Evolutionary conservation across 2,888 invertebrate genomes (phyloP).

Genomic region (Exephanes ischioxanthus): DNA sequence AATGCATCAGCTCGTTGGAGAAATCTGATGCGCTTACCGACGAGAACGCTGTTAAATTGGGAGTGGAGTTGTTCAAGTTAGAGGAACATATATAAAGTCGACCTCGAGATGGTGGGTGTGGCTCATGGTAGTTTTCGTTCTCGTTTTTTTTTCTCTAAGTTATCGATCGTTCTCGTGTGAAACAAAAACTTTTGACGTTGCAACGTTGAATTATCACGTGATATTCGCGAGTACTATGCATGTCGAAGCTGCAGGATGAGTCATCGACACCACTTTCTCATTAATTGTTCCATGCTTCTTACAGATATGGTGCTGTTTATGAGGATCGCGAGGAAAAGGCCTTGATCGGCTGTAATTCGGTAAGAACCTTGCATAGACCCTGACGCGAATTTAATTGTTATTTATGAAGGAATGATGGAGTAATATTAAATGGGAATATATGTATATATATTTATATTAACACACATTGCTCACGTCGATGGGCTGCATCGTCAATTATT

Average conservation of each 20-base stretch:
- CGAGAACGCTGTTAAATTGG: constrained; percentile 91
- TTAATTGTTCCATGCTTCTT: constrained; percentile 79
- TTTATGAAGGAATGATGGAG: background rate
- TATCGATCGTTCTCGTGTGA: background rate
- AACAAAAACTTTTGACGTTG: too few species aligned
- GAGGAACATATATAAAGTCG: constrained; percentile 93
- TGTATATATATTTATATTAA: too few species aligned
- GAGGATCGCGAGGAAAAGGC: constrained; percentile 94
- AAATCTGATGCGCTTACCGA: constrained; percentile 93
- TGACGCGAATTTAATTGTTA: background rate
- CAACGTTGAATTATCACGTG: background rate
- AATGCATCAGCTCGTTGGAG: too few species aligned
- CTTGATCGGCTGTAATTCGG: constrained; percentile 30
- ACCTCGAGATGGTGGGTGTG: constrained; percentile 98
- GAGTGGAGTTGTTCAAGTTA: constrained; percentile 92
- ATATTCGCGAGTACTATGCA: too few species aligned
- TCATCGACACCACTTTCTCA: constrained; percentile 5
- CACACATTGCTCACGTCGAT: background rate
- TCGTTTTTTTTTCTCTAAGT: constrained; percentile 94
- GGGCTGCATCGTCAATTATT: background rate
- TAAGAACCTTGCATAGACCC: background rate
- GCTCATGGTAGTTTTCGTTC: constrained; percentile 95
- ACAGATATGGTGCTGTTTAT: constrained; percentile 97
- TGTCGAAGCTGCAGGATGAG: background rate
- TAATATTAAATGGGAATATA: too few species aligned